A percentile compares a stretch with the other conserved stretches of the same genome.
phyloP scores from a whole-genome alignment of 1,140 invertebrate species.

The Homalodisca vitripennis region DNA sequence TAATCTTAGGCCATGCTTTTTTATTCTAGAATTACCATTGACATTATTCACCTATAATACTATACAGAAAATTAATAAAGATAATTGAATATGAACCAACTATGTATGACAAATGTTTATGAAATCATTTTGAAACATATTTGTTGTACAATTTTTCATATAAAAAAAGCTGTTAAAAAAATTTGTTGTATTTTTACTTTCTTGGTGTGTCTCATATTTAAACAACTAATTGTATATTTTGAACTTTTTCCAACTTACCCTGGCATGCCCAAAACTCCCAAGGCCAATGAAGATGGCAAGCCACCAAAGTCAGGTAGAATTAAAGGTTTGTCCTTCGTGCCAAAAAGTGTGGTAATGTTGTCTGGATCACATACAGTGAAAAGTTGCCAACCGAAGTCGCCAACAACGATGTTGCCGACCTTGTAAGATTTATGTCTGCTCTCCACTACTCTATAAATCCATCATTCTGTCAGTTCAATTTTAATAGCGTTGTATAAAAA shows the following conservation, averaged over 20 bases:
- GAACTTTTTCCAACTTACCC: conserved; percentile 55
- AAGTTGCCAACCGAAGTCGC: conserved; percentile 60
- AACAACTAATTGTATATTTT: too few species aligned
- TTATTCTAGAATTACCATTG: too few species aligned
- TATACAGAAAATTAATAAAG: too few species aligned
- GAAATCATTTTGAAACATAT: too few species aligned
- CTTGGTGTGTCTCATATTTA: background rate
- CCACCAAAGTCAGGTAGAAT: conserved; percentile 55
- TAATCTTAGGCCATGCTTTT: too few species aligned
- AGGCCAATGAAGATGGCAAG: conserved; percentile 56
- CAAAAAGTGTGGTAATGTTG: background rate
- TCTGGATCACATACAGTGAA: conserved; percentile 48
- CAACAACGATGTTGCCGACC: conserved; percentile 57
- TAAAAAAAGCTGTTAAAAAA: too few species aligned
- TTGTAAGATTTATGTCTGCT: conserved; percentile 61
- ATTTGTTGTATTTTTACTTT: too few species aligned
- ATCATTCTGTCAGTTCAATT: too few species aligned
- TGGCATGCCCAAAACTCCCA: conserved; percentile 64
- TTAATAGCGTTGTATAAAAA: too few species aligned
- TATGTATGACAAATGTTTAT: too few species aligned
- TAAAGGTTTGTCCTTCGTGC: conserved; percentile 41
- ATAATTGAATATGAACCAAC: too few species aligned
- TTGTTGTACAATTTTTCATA: conserved; percentile 44
- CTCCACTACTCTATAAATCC: conserved; percentile 57
- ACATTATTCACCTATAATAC: too few species aligned